Evolutionary conservation across 2,888 invertebrate genomes (phyloP), one percentile per base, ranked within the genome.

Genomic region (Serripes groenlandicus): DNA sequence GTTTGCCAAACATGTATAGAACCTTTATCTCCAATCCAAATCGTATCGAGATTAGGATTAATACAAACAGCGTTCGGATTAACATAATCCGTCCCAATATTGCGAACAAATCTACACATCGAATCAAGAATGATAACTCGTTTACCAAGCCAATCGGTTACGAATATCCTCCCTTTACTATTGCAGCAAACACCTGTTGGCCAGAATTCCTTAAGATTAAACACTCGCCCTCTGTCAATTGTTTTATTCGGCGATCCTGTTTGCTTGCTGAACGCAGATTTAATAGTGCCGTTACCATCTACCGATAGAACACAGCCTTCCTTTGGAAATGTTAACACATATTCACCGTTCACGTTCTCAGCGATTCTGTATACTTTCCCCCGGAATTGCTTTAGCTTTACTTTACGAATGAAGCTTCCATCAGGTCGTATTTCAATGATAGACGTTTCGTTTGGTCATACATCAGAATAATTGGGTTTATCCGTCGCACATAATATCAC

Each of bases 291-390:
- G 9, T n/a, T 58, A 28, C 30, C 34, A 49, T 71, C 71, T 0
- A 78, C 52, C 21, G 78, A 71, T 7, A 75, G 42, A 42, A 82
- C 52, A 23, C n/a, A 66, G 4, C 82, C 75, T 34, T 78, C 78
- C 37, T 82, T 82, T 32, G 82, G 78, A 52, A 82, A 78, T 15
- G 75, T 78, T n/a, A 82, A 30, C 18, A 75, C 62, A 28, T 78
- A 82, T 37, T 78, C 54, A 3, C 60, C 34, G 32, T 78, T 71
- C n/a, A 21, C 34, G 30, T 75, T 82, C 28, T 82, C 75, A 9
- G 78, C 75, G 30, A 82, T 64, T 72, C 82, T 78, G 30, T 82
- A 82, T 0, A 82, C 82, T 42, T 82, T 82, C 11, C 82, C 82
- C 23, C 66, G 35, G 56, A 52, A 78, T 23, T 68, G 56, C 32